phyloP scores from a whole-genome alignment of 2,888 invertebrate genomes.

The Cyclophora punctaria region DNA sequence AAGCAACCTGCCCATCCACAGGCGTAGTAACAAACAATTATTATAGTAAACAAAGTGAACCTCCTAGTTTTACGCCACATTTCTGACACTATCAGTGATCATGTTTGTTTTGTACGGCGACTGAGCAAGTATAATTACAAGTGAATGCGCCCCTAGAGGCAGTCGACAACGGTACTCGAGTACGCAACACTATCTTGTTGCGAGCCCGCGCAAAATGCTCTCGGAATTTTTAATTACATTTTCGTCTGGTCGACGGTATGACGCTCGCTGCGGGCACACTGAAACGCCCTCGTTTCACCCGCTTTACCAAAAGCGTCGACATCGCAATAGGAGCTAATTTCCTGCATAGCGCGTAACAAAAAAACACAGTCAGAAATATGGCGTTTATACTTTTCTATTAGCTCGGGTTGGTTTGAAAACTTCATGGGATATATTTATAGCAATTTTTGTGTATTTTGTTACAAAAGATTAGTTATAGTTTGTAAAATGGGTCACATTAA shows the following conservation, averaged over 20 bases:
- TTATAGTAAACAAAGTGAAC: slow-evolving; percentile 14
- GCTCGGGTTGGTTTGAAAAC: slow-evolving; percentile 35
- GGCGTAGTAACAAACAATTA: slow-evolving; percentile 12
- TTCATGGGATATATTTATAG: slow-evolving; percentile 36
- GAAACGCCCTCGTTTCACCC: slow-evolving; percentile 65
- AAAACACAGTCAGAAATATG: slow-evolving; percentile 62
- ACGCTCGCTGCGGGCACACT: slow-evolving; percentile 55
- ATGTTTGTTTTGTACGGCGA: slow-evolving; percentile 42
- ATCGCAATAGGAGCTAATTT: slow-evolving; percentile 75
- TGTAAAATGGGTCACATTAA: too few species aligned
- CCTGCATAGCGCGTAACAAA: slow-evolving; percentile 70
- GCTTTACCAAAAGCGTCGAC: slow-evolving; percentile 72
- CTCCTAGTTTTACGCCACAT: slow-evolving; percentile 27
- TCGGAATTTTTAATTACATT: slow-evolving; percentile 76
- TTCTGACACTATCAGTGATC: slow-evolving; percentile 33
- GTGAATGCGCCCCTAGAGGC: slow-evolving; percentile 67
- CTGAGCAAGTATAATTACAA: slow-evolving; percentile 68
- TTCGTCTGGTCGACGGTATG: slow-evolving; percentile 70
- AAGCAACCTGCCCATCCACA: slow-evolving; percentile 82
- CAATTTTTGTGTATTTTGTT: background rate
- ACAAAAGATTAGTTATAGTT: too few species aligned
- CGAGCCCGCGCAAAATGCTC: slow-evolving; percentile 69
- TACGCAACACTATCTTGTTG: slow-evolving; percentile 72
- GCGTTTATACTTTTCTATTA: slow-evolving; percentile 46
- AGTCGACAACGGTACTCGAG: slow-evolving; percentile 65